A percentile compares a stretch with the other conserved stretches of the same genome.
Conservation (phyloP, 1,140 invertebrate genomes). For the Heliconius himera region DNA sequence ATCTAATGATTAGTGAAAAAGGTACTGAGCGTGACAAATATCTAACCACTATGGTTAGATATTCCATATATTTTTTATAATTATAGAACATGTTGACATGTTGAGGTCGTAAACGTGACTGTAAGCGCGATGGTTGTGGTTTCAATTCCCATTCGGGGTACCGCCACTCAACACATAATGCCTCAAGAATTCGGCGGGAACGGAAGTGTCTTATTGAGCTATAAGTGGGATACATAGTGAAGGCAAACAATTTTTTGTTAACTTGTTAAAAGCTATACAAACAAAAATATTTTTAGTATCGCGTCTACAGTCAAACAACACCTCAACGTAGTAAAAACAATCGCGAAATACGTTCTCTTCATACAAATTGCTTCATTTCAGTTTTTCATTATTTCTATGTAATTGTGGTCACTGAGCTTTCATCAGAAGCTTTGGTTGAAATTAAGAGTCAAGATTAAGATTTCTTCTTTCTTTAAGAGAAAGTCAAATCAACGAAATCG, state of each 20-base stretch:
- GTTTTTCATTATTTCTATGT: constrained; percentile 16
- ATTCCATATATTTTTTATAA: too few relatives aligned
- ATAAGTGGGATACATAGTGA: neutral
- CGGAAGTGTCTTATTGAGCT: neutral
- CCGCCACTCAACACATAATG: too few relatives aligned
- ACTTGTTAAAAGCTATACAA: neutral
- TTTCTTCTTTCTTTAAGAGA: constrained; percentile 11
- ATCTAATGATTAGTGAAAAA: neutral
- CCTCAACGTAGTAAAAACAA: neutral
- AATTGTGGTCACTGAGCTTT: constrained; percentile 8
- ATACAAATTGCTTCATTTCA: neutral
- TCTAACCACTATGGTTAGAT: too few relatives aligned
- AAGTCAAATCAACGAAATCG: neutral
- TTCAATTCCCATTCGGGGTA: neutral
- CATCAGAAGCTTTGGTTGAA: constrained; percentile 7
- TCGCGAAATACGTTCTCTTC: constrained; percentile 1
- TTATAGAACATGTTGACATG: too few relatives aligned
- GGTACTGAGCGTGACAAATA: too few relatives aligned
- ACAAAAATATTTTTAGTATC: too few relatives aligned
- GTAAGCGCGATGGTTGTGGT: neutral
- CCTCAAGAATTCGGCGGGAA: neutral
- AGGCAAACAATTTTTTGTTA: neutral
- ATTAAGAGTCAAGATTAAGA: constrained; percentile 11
- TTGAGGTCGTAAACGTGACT: neutral
- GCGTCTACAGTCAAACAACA: neutral